A percentile compares a stretch with the other conserved stretches of the same genome.
phyloP scores from a whole-genome alignment of 30 jellyfish, hydroid and myxozoan genomes.

The Pelagia noctiluca region DNA sequence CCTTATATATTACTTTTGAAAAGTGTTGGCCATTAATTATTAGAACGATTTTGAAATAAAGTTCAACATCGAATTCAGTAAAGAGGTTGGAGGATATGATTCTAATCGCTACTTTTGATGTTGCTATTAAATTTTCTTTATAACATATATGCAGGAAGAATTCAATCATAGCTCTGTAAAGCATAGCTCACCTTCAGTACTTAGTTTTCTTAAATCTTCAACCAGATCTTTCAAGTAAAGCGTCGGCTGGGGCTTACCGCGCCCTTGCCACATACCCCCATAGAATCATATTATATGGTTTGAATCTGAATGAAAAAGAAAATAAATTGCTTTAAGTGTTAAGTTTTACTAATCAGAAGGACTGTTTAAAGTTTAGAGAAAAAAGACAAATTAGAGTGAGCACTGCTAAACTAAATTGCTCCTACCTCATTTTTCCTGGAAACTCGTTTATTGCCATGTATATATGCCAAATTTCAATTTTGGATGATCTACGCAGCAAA shows the following conservation, averaged over 20 bases:
- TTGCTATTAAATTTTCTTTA: not conserved
- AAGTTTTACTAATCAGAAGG: not conserved
- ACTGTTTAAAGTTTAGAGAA: too few relatives aligned
- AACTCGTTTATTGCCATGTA: constrained; percentile 36
- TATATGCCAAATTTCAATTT: constrained; percentile 26
- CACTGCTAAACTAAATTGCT: not conserved
- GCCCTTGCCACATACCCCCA: constrained; percentile 38
- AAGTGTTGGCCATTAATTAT: too few relatives aligned
- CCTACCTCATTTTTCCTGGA: constrained; percentile 12
- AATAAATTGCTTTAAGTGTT: not conserved
- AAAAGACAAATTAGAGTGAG: not conserved
- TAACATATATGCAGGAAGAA: not conserved
- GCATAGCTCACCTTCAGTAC: not conserved
- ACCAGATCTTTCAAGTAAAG: constrained; percentile 3
- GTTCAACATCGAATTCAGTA: not conserved
- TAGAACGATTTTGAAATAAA: not conserved
- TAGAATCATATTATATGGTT: constrained; percentile 1
- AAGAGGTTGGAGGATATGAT: not conserved
- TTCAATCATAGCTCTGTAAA: too few relatives aligned
- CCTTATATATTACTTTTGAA: too few relatives aligned
- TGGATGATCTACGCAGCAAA: too few relatives aligned
- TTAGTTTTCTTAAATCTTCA: not conserved
- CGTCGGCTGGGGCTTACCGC: constrained; percentile 13
- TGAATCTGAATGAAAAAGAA: not conserved
- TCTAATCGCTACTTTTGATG: not conserved